Percentiles rank a stretch among this genome's conserved stretches.
Evolutionary conservation across 2,888 invertebrate species (phyloP).

Genomic region (Sarcophaga caerulescens): DNA sequence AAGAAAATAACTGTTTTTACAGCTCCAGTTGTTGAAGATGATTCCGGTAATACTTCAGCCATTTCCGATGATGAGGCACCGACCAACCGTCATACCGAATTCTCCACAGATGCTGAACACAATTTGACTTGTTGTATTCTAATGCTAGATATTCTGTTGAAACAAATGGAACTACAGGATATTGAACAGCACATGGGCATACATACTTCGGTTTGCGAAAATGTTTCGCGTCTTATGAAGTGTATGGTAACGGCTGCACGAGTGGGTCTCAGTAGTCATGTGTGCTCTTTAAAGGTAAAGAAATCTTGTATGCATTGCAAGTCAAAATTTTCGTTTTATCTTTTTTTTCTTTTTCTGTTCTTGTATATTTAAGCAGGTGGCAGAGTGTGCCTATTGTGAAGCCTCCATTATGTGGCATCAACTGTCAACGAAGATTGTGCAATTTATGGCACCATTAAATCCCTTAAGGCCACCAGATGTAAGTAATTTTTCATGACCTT

Average conservation of each 20-base stretch:
- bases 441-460: constrained; percentile 89
- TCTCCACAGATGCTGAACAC: constrained; percentile 87
- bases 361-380: constrained; percentile 72
- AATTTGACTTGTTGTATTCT: constrained; percentile 97
- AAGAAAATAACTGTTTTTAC: background rate
- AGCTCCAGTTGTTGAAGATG: constrained; percentile 87
- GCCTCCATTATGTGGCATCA: constrained; percentile 97
- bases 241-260: constrained; percentile 89
- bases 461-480: constrained; percentile 90
- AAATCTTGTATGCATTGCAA: too few species aligned
- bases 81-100: constrained; percentile 85
- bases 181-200: constrained; percentile 91
- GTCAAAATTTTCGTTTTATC: too few species aligned
- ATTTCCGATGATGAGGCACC: constrained; percentile 87
- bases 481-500: constrained; percentile 71
- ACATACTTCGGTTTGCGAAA: constrained; percentile 87
- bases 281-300: constrained; percentile 82
- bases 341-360: background rate
- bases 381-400: constrained; percentile 95
- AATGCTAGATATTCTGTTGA: constrained; percentile 96
- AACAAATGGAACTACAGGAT: constrained; percentile 95
- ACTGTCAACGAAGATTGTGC: constrained; percentile 89
- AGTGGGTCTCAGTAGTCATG: constrained; percentile 85
- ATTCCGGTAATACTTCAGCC: constrained; percentile 86
- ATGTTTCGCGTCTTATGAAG: constrained; percentile 88